Evolutionary conservation across 2,113 vertebrate species (phyloP), one percentile per base, ranked within the genome.

Genomic region (Cyanoramphus novaezelandiae): DNA sequence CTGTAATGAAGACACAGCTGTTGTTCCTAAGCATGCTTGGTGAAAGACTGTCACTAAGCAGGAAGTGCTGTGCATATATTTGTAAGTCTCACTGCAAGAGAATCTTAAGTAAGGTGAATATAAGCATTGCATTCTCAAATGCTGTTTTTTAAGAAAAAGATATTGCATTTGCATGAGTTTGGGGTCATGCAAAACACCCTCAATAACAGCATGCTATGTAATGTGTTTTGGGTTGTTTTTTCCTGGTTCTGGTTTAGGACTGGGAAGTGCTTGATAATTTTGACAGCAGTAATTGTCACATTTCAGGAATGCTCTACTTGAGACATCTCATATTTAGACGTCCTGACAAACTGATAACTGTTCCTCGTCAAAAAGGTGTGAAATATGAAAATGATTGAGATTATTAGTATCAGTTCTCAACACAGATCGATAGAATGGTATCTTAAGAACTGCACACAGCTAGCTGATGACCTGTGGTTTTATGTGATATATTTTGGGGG

Each of bases 401-500:
- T 64, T 4, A 43, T 60, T 20, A 46, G 6, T 39, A 27, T 59
- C 33, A 46, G 8, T 70, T 83, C 28, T 81, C 53, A 70, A 6
- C 20, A 4, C 0, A 4, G 25, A 59, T 24, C 23, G 9, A 33
- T 17, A 49, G 59, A 67, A 25, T 13, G 24, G 9, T 35, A 18
- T 46, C 20, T 16, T 10, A 35, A 47, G 23, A 86, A 7, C 75
- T 67, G 59, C 70, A 24, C 35, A 3, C 27, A 3, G 12, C 55
- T 59, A 33, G 49, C 53, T 25, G 37, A 16, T 41, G 33, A 59
- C 14, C 41, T 71, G 44, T 2, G 3, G 1, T 70, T 77, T 74
- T 27, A 5, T 2, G 7, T 8, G 33, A 53, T 29, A 1, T 1
- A 0, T 1, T 35, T 57, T 0, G 8, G 28, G 43, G 15, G 35